A percentile compares a stretch with the other conserved stretches of the same genome.
Conservation (phyloP, 2,888 invertebrate genomes). For the Protophormia terraenovae region DNA sequence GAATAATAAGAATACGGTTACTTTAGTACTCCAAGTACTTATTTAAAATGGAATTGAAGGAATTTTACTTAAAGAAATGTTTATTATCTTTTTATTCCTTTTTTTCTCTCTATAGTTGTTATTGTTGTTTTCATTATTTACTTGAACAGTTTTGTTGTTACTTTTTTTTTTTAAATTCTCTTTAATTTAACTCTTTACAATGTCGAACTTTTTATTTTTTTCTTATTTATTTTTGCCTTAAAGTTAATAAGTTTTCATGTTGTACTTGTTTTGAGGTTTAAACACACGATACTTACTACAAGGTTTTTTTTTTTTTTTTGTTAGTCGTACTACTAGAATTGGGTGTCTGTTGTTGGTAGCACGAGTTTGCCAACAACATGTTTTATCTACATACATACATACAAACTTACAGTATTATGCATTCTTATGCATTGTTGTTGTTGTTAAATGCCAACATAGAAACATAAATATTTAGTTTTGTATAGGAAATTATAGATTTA, state of each 20-base stretch:
- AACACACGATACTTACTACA: constrained; percentile 20
- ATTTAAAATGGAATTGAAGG: constrained; percentile 23
- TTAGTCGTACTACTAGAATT: constrained; percentile 3
- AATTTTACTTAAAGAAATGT: constrained; percentile 1
- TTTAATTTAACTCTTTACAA: constrained; percentile 11
- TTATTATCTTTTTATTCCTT: not conserved
- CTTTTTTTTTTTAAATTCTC: not conserved
- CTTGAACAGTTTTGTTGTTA: not conserved
- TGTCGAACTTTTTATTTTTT: constrained; percentile 34
- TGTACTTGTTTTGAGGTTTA: constrained; percentile 18
- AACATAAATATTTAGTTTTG: not conserved
- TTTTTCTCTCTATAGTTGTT: constrained; percentile 25
- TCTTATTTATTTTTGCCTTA: constrained; percentile 10
- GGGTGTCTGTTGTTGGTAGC: constrained; percentile 33
- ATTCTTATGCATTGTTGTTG: not conserved
- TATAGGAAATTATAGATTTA: constrained; percentile 26
- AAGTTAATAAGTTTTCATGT: constrained; percentile 61
- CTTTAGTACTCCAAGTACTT: not conserved
- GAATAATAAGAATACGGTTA: not conserved
- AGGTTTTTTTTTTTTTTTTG: too few species aligned
- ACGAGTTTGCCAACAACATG: constrained; percentile 42
- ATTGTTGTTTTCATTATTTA: constrained; percentile 41
- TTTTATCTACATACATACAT: not conserved
- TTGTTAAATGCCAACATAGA: too few species aligned
- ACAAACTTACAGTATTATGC: not conserved